Evolutionary conservation across 1,140 invertebrate species (phyloP).

Genomic region (Pseudoatta argentina): DNA sequence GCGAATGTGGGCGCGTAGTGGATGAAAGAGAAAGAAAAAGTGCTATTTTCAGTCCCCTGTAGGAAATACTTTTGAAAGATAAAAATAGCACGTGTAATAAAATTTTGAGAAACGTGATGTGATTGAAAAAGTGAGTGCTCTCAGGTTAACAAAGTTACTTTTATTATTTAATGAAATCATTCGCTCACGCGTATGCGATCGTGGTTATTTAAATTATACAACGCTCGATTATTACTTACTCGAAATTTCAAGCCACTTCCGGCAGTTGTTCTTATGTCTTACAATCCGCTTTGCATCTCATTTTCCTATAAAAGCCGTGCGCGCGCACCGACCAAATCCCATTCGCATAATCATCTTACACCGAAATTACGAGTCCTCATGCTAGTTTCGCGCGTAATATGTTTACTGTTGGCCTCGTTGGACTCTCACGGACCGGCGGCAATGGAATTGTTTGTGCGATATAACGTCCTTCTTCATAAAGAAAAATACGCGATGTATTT

Average conservation of each 20-base stretch:
- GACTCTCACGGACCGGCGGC: not conserved
- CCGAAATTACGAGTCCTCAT: slow-evolving; percentile 39
- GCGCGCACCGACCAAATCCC: not conserved
- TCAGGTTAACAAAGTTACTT: no score
- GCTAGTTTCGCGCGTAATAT: slow-evolving; percentile 27
- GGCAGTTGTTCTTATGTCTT: slow-evolving; percentile 17
- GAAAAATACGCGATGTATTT: not conserved
- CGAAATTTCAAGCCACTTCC: slow-evolving; percentile 18
- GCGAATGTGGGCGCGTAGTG: not conserved
- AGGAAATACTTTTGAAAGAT: not conserved
- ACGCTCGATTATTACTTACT: not conserved
- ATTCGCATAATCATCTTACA: slow-evolving; percentile 42
- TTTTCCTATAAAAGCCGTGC: slow-evolving; percentile 29
- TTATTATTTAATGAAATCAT: slow-evolving; percentile 23
- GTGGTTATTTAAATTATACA: not conserved
- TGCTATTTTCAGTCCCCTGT: not conserved
- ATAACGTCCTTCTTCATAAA: not conserved
- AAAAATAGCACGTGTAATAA: slow-evolving; percentile 46
- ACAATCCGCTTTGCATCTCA: slow-evolving; percentile 48
- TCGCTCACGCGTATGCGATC: not conserved
- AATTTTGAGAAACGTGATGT: not conserved
- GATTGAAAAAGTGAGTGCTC: not conserved
- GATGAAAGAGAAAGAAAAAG: not conserved
- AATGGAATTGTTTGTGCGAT: not conserved
- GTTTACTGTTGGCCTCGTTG: slow-evolving; percentile 2